phyloP scores from a whole-genome alignment of 2,113 vertebrate species.

The Phyllopteryx taeniolatus region DNA sequence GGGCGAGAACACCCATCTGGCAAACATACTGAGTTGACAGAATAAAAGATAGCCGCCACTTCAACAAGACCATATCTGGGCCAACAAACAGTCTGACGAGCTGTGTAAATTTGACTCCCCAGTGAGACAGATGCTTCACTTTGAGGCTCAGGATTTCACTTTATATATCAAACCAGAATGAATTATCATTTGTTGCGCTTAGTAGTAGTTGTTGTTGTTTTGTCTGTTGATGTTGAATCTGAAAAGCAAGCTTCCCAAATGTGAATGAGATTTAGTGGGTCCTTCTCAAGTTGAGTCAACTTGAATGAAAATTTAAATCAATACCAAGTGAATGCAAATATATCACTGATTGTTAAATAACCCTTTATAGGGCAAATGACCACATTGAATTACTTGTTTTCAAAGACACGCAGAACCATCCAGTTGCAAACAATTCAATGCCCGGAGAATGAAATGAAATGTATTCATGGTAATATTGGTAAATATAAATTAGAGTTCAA shows the following conservation, averaged over 20 bases:
- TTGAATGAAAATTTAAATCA: background rate
- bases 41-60: slow-evolving; percentile 49
- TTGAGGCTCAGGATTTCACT: slow-evolving; percentile 30
- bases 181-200: background rate
- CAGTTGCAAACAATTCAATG: too few species aligned
- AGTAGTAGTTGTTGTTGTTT: slow-evolving; percentile 5
- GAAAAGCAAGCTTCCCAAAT: background rate
- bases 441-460: too few species aligned
- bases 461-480: too few species aligned
- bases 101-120: slow-evolving; percentile 41
- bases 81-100: slow-evolving; percentile 19
- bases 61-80: slow-evolving; percentile 45
- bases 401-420: too few species aligned
- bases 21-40: slow-evolving; percentile 48
- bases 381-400: too few species aligned
- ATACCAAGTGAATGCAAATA: background rate
- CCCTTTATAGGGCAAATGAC: too few species aligned
- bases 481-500: too few species aligned
- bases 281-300: background rate
- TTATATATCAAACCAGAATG: slow-evolving; percentile 26
- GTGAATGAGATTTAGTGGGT: background rate
- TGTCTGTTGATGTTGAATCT: slow-evolving; percentile 7
- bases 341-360: background rate
- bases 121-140: slow-evolving; percentile 26
- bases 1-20: slow-evolving; percentile 39